Conservation (phyloP, 2,888 invertebrate species). For the Campoletis raptor region DNA sequence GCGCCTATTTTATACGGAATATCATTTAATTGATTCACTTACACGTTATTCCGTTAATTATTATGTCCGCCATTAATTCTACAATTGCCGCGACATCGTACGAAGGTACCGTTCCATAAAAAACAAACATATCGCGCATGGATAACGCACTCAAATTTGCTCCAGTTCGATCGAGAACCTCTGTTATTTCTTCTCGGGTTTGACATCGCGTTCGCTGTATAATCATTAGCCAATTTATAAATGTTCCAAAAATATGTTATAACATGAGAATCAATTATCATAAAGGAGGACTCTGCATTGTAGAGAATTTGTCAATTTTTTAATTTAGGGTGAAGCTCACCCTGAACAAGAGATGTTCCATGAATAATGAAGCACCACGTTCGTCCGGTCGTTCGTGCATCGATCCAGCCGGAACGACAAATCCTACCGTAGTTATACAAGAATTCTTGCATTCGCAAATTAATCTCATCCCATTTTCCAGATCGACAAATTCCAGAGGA, state of each 20-base stretch:
- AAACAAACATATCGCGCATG: constrained; percentile 76
- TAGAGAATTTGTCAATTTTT: background rate
- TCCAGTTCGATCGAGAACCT: constrained; percentile 72
- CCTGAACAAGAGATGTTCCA: constrained; percentile 76
- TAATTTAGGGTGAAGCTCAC: constrained; percentile 59
- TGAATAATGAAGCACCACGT: constrained; percentile 75
- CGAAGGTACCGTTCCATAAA: constrained; percentile 74
- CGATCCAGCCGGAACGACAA: constrained; percentile 74
- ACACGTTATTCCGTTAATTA: constrained; percentile 74
- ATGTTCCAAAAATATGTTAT: background rate
- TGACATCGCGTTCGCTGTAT: constrained; percentile 71
- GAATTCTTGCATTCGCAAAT: constrained; percentile 72
- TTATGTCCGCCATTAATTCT: constrained; percentile 74
- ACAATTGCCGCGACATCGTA: constrained; percentile 70
- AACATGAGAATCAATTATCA: background rate
- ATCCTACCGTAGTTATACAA: constrained; percentile 73
- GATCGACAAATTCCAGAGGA: constrained; percentile 68
- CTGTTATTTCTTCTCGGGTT: constrained; percentile 69
- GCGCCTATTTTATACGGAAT: background rate
- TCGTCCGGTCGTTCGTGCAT: constrained; percentile 74
- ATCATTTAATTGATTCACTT: constrained; percentile 50
- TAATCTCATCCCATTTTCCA: constrained; percentile 74
- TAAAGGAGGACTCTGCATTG: background rate
- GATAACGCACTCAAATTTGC: constrained; percentile 72
- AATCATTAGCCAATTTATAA: background rate